A percentile compares a stretch with the other conserved stretches of the same genome.
Conservation (phyloP, 2,797 vertebrate genomes). For the Bucorvus abyssinicus region DNA sequence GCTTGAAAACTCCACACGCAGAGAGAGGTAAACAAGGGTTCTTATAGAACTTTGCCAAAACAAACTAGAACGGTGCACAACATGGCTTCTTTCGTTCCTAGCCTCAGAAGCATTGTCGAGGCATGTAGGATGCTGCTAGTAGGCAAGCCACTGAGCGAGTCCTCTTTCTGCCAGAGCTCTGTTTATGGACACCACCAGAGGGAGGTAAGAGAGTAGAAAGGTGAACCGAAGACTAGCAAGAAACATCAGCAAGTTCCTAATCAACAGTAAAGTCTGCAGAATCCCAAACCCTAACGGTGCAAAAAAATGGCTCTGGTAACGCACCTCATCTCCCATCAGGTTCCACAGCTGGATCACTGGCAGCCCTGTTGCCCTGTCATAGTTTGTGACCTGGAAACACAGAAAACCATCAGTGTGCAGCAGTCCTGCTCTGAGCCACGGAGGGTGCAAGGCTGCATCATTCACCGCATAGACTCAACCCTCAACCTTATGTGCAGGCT, state of each 20-base stretch:
- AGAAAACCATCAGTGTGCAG: accelerated
- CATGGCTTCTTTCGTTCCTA: neutral
- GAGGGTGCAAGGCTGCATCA: neutral
- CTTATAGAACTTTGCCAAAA: conserved; percentile 66
- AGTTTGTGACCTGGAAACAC: conserved; percentile 89
- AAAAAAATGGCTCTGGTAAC: neutral
- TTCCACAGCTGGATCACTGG: conserved; percentile 95
- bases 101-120: neutral
- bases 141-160: conserved; percentile 88
- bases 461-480: neutral
- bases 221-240: neutral
- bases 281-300: too few species aligned
- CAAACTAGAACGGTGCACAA: conserved; percentile 75
- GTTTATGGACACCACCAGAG: conserved; percentile 89
- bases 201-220: neutral
- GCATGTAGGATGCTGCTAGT: conserved; percentile 66
- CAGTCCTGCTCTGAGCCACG: neutral
- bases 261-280: neutral
- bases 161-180: conserved; percentile 89
- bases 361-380: conserved; percentile 89
- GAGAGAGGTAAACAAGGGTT: neutral
- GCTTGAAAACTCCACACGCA: conserved; percentile 65
- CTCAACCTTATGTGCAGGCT: too few species aligned
- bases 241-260: neutral
- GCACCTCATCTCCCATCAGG: conserved; percentile 90